Base-by-base conservation (phyloP, 2,888 invertebrate species). In the Orchesellides sinensis region DNA sequence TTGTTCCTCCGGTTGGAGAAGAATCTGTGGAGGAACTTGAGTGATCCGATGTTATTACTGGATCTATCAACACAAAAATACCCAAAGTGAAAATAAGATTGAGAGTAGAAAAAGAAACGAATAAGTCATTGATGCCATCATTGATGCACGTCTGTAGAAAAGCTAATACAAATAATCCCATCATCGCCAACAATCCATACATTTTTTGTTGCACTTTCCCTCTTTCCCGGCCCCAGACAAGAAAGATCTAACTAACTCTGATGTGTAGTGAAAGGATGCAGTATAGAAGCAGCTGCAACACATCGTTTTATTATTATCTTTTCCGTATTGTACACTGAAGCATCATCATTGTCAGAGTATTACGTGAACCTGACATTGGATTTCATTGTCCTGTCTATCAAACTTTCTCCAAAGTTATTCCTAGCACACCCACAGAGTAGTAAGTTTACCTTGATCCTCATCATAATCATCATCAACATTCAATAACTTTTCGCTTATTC, bases 21-120 rank as follows among this genome's bases (percentile, higher is more conserved):
- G 93, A 94, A 90, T 95, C 95, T 17, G 95, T 95, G 14, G 95
- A 95, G 17, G 95, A 95, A 40, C 94, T 94, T 0, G 95, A 94
- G 87, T 95, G 95, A 89, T 95, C 95, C 84, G 94, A 87, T 35
- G 87, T 87, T 77, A 85, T 86, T 78, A 82, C 83, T 25, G 84
- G 84, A 83, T 86, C 85, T 87, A 56, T 35, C 68, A 72, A 70
- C 21, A 68, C 25, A 54, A 49, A 29, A 75, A 49, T n/a, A n/a
- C n/a, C n/a, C n/a, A n/a, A 65, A 21, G 27, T 54, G 23, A 61
- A 61, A 45, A 65, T 14, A n/a, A 10, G 23, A 21, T 10, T 61
- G 61, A 32, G 19, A 61, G 61, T 17, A 29, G 8, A 61, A 21
- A 32, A 23, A 66, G 8, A 19, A 40, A 21, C 29, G 40, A 35